Percentiles rank a stretch among this genome's conserved stretches.
Conservation (phyloP, 2,113 vertebrate species). For the Dinomys branickii region DNA sequence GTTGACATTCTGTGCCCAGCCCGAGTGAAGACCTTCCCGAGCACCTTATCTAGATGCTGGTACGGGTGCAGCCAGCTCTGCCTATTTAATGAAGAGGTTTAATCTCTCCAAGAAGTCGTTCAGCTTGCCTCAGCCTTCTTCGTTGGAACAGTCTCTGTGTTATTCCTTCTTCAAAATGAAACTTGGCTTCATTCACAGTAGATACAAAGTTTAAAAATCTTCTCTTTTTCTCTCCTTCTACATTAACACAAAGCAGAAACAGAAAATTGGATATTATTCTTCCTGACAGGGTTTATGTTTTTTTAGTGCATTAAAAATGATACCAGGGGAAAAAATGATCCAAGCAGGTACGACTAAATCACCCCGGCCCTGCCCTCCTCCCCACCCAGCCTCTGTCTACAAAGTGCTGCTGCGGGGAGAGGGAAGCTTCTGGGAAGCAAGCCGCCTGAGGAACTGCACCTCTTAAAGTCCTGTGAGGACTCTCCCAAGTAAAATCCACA, state of each 20-base stretch:
- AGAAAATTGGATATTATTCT: constrained; percentile 44
- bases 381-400: background rate
- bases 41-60: constrained; percentile 32
- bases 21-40: constrained; percentile 61
- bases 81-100: constrained; percentile 60
- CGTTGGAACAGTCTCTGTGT: background rate
- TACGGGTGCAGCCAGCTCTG: constrained; percentile 10
- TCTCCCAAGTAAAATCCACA: constrained; percentile 1
- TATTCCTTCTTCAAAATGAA: background rate
- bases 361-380: background rate
- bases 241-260: constrained; percentile 47
- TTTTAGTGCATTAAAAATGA: constrained; percentile 39
- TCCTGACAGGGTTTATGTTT: background rate
- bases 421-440: background rate
- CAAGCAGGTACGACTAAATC: constrained; percentile 37
- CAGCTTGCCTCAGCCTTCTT: background rate
- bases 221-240: background rate
- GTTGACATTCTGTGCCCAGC: constrained; percentile 45
- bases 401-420: background rate
- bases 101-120: constrained; percentile 55
- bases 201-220: constrained; percentile 38
- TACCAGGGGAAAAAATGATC: constrained; percentile 33
- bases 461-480: background rate
- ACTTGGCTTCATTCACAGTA: background rate
- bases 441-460: background rate